phyloP scores from a whole-genome alignment of 2,888 invertebrate species.

The Crioceris asparagi region DNA sequence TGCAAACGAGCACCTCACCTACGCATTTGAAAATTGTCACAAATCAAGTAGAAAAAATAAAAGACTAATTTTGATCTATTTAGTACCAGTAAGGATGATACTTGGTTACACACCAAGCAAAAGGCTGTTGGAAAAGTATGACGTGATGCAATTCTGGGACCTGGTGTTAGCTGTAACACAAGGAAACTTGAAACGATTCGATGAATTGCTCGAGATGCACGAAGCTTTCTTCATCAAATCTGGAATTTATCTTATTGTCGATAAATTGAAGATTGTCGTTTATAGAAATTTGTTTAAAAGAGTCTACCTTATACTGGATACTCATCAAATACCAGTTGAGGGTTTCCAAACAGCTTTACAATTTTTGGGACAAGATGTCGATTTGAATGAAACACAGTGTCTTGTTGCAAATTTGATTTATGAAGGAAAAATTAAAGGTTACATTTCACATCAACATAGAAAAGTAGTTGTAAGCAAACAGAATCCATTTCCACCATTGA shows the following conservation, averaged over 20 bases:
- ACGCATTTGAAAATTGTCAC: slow-evolving; percentile 88
- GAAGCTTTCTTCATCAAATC: slow-evolving; percentile 90
- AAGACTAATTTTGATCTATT: slow-evolving; percentile 82
- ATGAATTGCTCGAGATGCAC: slow-evolving; percentile 72
- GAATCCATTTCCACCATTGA: slow-evolving; percentile 83
- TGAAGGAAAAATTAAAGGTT: slow-evolving; percentile 96
- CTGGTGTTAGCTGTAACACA: slow-evolving; percentile 79
- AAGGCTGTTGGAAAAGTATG: slow-evolving; percentile 74
- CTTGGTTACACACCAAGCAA: slow-evolving; percentile 89
- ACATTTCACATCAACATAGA: slow-evolving; percentile 93
- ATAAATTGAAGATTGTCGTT: slow-evolving; percentile 89
- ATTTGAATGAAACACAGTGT: slow-evolving; percentile 91
- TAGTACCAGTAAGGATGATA: slow-evolving; percentile 95
- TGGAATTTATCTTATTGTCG: slow-evolving; percentile 95
- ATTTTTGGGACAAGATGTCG: slow-evolving; percentile 75
- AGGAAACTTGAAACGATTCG: slow-evolving; percentile 77
- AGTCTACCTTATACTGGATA: slow-evolving; percentile 65
- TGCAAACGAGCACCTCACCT: slow-evolving; percentile 87
- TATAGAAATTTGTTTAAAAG: slow-evolving; percentile 94
- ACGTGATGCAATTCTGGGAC: slow-evolving; percentile 83
- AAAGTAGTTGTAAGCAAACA: slow-evolving; percentile 96
- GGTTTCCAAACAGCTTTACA: slow-evolving; percentile 74
- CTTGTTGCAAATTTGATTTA: slow-evolving; percentile 93
- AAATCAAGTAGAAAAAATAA: slow-evolving; percentile 74
- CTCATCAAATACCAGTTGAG: slow-evolving; percentile 81